phyloP scores from a whole-genome alignment of 2,113 vertebrate genomes.

The Lonchura striata region DNA sequence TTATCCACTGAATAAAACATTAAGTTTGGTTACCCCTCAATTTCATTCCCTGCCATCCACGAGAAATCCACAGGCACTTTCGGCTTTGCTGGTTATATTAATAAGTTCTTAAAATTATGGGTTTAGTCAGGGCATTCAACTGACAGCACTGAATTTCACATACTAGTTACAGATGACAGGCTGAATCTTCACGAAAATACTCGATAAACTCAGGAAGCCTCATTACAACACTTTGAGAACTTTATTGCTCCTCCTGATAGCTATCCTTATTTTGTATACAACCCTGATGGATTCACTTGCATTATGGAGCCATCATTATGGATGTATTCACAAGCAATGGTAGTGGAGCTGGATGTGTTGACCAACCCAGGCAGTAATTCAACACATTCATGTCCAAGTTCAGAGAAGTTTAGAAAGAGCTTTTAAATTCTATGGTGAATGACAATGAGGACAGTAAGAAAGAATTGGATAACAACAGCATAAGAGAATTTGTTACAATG shows the following conservation, averaged over 20 bases:
- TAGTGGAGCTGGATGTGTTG: neutral
- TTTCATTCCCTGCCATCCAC: neutral
- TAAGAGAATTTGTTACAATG: neutral
- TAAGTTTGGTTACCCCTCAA: neutral
- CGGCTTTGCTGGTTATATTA: neutral
- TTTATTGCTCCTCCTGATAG: neutral
- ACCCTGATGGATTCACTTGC: neutral
- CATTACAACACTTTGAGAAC: neutral
- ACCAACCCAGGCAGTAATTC: neutral
- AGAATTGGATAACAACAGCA: neutral
- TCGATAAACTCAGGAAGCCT: neutral
- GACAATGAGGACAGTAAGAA: neutral
- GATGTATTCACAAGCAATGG: neutral
- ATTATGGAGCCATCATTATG: neutral
- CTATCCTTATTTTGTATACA: neutral
- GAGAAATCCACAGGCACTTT: neutral
- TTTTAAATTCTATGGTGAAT: neutral
- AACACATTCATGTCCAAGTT: neutral
- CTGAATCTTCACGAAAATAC: neutral
- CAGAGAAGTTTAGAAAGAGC: neutral
- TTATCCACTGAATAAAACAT: neutral
- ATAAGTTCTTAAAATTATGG: neutral
- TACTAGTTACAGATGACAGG: neutral
- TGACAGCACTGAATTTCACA: neutral
- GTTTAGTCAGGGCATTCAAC: neutral